Evolutionary conservation across 2,888 invertebrate species (phyloP).

Genomic region (Drosophila neoperkinsi): DNA sequence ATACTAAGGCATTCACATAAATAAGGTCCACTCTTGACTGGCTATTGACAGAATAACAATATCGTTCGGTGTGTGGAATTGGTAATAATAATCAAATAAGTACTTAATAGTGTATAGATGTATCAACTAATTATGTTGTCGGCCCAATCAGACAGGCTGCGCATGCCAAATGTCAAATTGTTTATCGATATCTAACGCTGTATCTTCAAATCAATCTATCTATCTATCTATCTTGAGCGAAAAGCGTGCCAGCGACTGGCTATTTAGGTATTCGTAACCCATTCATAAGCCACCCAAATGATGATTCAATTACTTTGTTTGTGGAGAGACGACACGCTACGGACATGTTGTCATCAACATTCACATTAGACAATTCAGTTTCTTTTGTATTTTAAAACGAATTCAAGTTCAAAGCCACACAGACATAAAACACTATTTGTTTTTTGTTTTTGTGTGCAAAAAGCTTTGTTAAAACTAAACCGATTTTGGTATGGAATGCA

Average conservation of each 20-base stretch:
- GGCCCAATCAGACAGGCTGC: conserved; percentile 22
- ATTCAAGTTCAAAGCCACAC: conserved; percentile 48
- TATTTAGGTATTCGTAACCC: conserved; percentile 21
- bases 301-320: conserved; percentile 37
- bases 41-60: conserved; percentile 60
- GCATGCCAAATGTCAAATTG: conserved; percentile 24
- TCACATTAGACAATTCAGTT: conserved; percentile 35
- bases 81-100: conserved; percentile 58
- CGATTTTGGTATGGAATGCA: neutral
- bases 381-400: conserved; percentile 37
- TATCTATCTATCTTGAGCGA: neutral
- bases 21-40: conserved; percentile 21
- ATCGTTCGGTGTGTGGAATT: conserved; percentile 50
- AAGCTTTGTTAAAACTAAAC: neutral
- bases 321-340: conserved; percentile 14
- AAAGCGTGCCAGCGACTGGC: conserved; percentile 47
- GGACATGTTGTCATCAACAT: conserved; percentile 50
- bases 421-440: neutral
- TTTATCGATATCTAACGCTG: conserved; percentile 9
- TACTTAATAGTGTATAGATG: conserved; percentile 61
- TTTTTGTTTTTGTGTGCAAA: neutral
- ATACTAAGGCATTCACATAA: conserved; percentile 10
- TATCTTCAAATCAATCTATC: conserved; percentile 4
- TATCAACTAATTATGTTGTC: conserved; percentile 60
- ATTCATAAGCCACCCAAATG: conserved; percentile 38